phyloP scores from a whole-genome alignment of 2,888 invertebrate species.

The Epinotia ramella region DNA sequence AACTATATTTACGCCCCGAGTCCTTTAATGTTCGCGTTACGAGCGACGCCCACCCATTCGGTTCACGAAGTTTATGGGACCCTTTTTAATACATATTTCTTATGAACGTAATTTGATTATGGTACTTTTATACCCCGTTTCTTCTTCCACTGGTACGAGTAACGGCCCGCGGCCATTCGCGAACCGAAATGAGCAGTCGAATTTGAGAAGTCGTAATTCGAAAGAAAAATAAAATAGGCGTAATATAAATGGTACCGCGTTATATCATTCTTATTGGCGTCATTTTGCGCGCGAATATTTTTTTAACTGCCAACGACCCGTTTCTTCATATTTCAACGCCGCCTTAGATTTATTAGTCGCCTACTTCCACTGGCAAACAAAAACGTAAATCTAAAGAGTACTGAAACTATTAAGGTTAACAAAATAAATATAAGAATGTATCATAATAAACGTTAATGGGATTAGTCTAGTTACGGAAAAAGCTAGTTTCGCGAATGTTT shows the following conservation, averaged over 20 bases:
- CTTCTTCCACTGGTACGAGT: conserved; percentile 38
- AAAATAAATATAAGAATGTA: conserved; percentile 59
- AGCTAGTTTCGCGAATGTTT: conserved; percentile 54
- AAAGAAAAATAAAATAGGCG: conserved; percentile 26
- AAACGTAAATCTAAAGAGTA: conserved; percentile 30
- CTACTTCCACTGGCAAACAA: conserved; percentile 48
- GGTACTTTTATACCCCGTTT: conserved; percentile 44
- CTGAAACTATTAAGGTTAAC: conserved; percentile 59
- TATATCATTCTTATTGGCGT: conserved; percentile 43
- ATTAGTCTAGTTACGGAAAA: conserved; percentile 53
- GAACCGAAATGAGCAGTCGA: conserved; percentile 22
- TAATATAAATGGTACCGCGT: conserved; percentile 35
- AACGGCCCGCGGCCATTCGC: conserved; percentile 46
- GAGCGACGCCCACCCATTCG: conserved; percentile 36
- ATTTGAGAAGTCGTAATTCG: conserved; percentile 38
- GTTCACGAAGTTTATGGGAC: conserved; percentile 43
- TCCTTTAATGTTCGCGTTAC: conserved; percentile 53
- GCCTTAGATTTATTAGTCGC: conserved; percentile 50
- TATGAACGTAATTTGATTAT: conserved; percentile 50
- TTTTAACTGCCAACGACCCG: conserved; percentile 40
- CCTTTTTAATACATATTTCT: conserved; percentile 50
- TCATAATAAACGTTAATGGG: conserved; percentile 56
- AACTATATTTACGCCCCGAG: conserved; percentile 52
- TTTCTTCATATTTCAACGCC: conserved; percentile 50
- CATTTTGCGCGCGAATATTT: conserved; percentile 44